Conservation (phyloP, 2,888 invertebrate genomes). For the Mythimna ferrago region DNA sequence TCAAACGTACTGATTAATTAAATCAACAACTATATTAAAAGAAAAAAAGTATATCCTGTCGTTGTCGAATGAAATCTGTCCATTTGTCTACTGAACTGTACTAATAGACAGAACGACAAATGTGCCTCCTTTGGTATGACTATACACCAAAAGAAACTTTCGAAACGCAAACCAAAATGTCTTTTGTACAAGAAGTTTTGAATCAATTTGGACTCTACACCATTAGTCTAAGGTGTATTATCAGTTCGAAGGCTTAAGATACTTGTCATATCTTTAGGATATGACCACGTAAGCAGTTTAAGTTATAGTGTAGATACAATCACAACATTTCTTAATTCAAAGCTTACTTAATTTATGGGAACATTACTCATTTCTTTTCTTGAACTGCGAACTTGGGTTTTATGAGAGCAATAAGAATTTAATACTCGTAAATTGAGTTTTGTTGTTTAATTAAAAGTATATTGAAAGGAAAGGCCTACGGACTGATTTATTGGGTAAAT, state of each 20-base stretch:
- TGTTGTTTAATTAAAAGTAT: slow-evolving; percentile 53
- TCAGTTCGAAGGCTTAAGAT: neutral
- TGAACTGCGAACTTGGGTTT: slow-evolving; percentile 58
- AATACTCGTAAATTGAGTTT: slow-evolving; percentile 38
- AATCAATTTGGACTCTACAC: neutral
- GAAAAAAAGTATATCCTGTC: neutral
- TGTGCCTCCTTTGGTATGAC: slow-evolving; percentile 34
- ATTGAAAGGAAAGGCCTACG: slow-evolving; percentile 26
- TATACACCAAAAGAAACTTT: slow-evolving; percentile 17
- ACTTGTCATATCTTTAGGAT: neutral
- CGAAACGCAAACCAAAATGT: neutral
- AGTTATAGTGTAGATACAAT: slow-evolving; percentile 51
- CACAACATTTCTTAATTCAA: slow-evolving; percentile 63
- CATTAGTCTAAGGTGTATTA: neutral
- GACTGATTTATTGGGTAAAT: slow-evolving; percentile 46
- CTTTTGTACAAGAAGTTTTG: neutral
- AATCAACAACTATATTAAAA: slow-evolving; percentile 11
- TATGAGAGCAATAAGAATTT: slow-evolving; percentile 49
- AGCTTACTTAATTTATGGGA: slow-evolving; percentile 57
- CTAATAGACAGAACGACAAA: slow-evolving; percentile 24
- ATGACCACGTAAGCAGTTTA: slow-evolving; percentile 18
- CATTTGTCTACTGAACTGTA: slow-evolving; percentile 15
- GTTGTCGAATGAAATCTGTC: slow-evolving; percentile 20
- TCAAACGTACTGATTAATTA: slow-evolving; percentile 4
- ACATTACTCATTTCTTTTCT: slow-evolving; percentile 60